Percentiles rank a stretch among this genome's conserved stretches.
Evolutionary conservation across 2,888 invertebrate species (phyloP).

Genomic region (Melanotus villosus): DNA sequence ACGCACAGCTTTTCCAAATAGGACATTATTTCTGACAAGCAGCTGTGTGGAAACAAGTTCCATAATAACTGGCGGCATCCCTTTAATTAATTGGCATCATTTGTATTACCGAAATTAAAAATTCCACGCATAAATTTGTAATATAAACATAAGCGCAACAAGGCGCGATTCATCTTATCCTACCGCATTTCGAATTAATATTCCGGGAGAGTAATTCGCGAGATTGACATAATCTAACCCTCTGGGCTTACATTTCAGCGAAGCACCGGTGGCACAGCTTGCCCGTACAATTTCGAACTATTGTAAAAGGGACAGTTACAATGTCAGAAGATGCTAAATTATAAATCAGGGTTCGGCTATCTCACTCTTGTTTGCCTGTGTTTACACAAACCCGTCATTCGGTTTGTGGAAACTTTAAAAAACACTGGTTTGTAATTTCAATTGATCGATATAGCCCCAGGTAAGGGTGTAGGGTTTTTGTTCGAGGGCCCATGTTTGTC

Average conservation of each 20-base stretch:
- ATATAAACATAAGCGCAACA: conserved; percentile 44
- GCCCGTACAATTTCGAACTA: conserved; percentile 32
- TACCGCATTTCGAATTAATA: conserved; percentile 41
- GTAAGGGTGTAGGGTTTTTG: background rate
- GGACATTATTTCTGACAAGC: conserved; percentile 21
- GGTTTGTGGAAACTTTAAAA: conserved; percentile 14
- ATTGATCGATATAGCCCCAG: conserved; percentile 3
- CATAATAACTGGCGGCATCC: conserved; percentile 29
- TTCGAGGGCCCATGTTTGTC: background rate
- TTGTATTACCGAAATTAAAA: conserved; percentile 41
- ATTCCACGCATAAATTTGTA: conserved; percentile 43
- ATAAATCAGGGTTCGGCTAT: conserved; percentile 20
- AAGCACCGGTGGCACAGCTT: conserved; percentile 23
- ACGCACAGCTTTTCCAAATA: background rate
- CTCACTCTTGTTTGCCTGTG: background rate
- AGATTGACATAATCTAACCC: conserved; percentile 48
- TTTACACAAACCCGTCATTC: conserved; percentile 20
- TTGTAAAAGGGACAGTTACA: conserved; percentile 30
- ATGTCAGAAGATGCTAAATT: conserved; percentile 20
- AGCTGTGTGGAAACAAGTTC: conserved; percentile 8
- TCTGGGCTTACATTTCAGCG: conserved; percentile 40
- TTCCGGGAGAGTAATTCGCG: conserved; percentile 43
- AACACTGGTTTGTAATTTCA: conserved; percentile 13
- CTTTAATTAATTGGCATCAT: conserved; percentile 37
- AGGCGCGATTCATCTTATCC: conserved; percentile 40